Evolutionary conservation across 2,888 invertebrate genomes (phyloP).

Genomic region (Bimastos eiseni): DNA sequence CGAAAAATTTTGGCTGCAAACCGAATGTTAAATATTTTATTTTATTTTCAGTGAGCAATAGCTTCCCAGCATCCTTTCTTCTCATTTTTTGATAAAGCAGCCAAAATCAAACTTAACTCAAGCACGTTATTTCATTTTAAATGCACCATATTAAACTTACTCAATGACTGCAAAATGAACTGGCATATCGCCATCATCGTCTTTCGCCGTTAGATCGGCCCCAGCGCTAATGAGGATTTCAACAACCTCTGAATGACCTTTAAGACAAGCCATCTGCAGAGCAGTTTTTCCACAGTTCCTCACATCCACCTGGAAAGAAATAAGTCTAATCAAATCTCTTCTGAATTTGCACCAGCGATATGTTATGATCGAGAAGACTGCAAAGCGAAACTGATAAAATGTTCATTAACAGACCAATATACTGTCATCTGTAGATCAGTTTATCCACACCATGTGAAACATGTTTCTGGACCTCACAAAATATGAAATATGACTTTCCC

Average conservation of each 20-base stretch:
- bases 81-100: not conserved
- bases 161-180: constrained; percentile 23
- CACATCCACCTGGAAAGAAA: constrained; percentile 9
- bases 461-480: not conserved
- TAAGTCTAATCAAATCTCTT: not conserved
- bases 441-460: no score
- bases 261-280: constrained; percentile 21
- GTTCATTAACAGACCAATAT: not conserved
- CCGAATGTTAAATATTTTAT: not conserved
- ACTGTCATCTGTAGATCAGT: no score
- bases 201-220: not conserved
- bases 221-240: not conserved
- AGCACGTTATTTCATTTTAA: not conserved
- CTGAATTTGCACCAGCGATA: no score
- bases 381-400: not conserved
- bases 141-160: not conserved
- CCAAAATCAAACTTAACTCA: not conserved
- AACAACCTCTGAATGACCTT: not conserved
- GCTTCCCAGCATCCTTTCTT: not conserved
- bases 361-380: not conserved
- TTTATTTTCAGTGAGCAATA: not conserved
- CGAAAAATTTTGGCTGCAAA: no score
- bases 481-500: not conserved
- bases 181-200: constrained; percentile 14
- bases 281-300: constrained; percentile 25